These are phyloP conservation scores for Halichondria panicea DNA, from an alignment of 37 sponge, comb jelly and placozoan species.

Conservation along the genomic window DNA sequence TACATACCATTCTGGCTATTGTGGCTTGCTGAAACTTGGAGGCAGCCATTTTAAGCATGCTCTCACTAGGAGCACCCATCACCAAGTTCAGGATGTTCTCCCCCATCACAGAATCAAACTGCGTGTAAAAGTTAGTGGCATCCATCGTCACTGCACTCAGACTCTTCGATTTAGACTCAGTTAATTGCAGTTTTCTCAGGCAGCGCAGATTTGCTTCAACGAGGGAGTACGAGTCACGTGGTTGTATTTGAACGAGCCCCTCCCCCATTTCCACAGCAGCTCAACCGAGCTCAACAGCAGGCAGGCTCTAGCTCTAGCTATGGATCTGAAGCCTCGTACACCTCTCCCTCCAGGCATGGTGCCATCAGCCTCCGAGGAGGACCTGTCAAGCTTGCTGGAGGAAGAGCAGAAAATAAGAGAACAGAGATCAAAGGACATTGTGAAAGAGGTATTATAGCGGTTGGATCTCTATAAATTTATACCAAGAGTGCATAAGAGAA, in stretches of 20 bases:
- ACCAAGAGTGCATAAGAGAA: background rate
- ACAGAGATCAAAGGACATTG: background rate
- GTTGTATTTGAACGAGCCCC: background rate
- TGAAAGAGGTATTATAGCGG: background rate
- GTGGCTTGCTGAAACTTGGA: slow-evolving; percentile 34
- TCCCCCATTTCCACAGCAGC: background rate
- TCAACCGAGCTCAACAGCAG: too few species aligned
- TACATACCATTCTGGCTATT: slow-evolving; percentile 46
- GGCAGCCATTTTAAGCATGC: slow-evolving; percentile 25
- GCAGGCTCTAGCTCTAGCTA: background rate
- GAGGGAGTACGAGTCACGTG: background rate
- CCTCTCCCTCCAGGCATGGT: slow-evolving; percentile 64
- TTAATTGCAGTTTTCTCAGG: too few species aligned
- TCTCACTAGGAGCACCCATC: slow-evolving; percentile 67
- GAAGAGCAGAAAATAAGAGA: background rate
- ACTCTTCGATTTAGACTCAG: too few species aligned
- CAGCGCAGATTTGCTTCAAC: too few species aligned
- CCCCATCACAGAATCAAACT: slow-evolving; percentile 31
- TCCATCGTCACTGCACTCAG: too few species aligned
- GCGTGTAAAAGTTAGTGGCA: slow-evolving; percentile 15
- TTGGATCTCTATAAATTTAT: background rate
- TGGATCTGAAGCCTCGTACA: background rate
- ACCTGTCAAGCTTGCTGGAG: slow-evolving; percentile 20
- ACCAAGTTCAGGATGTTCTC: slow-evolving; percentile 42
- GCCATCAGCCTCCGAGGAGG: slow-evolving; percentile 45